phyloP scores from a whole-genome alignment of 1,140 invertebrate genomes.

The Apocrypta bakeri region DNA sequence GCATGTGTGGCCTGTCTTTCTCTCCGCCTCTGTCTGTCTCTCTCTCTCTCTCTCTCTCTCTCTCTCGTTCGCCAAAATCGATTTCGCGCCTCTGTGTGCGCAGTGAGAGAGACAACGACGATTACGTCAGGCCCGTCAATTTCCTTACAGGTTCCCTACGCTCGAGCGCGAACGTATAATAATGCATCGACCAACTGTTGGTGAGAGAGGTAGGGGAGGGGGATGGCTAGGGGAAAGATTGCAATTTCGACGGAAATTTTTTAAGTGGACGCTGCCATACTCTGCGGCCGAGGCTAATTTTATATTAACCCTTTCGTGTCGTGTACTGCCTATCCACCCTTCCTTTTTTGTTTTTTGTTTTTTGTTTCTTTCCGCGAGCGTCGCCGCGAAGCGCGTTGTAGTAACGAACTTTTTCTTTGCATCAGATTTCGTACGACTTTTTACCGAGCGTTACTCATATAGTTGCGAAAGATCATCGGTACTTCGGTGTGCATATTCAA shows the following conservation, averaged over 20 bases:
- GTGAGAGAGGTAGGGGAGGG: neutral
- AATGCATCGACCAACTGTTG: slow-evolving; percentile 48
- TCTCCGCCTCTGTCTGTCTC: neutral
- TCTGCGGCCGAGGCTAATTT: slow-evolving; percentile 16
- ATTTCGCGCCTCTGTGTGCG: neutral
- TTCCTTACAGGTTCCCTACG: slow-evolving; percentile 26
- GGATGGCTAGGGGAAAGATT: neutral
- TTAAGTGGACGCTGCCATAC: neutral
- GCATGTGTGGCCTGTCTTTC: too few species aligned
- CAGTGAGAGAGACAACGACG: slow-evolving; percentile 11
- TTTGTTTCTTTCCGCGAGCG: too few species aligned
- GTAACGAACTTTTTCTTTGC: neutral
- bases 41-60: neutral
- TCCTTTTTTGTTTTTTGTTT: neutral
- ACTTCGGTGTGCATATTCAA: too few species aligned
- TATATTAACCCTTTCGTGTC: slow-evolving; percentile 27
- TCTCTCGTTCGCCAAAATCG: slow-evolving; percentile 16
- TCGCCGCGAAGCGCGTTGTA: neutral
- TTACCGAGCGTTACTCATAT: too few species aligned
- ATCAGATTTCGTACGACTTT: slow-evolving; percentile 5
- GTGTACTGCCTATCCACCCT: neutral
- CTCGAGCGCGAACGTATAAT: neutral
- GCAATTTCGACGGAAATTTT: slow-evolving; percentile 6
- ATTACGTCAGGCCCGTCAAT: slow-evolving; percentile 40
- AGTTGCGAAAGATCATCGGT: neutral